Base-by-base conservation (phyloP, 2,888 invertebrate genomes). In the Anoplius nigerrimus region DNA sequence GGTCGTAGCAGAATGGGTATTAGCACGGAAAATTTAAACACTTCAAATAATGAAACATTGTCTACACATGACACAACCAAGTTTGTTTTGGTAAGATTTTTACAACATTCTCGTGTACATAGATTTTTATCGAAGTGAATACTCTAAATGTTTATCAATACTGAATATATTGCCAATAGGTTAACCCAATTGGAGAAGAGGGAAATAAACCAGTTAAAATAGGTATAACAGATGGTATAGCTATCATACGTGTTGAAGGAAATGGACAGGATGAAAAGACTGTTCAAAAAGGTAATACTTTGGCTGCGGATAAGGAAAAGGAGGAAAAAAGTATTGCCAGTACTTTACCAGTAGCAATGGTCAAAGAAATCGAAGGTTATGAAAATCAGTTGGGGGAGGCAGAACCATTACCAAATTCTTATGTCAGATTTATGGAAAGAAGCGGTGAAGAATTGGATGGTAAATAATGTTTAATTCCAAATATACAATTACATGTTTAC, bases 371-470 rank as follows among this genome's bases (percentile, higher is more conserved):
- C 27, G 85, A 85, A 2, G 87, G 86, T 2, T 88, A 88, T 55
- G 87, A 88, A 65, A 71, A 73, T 24, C 88, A 88, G 61, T 82
- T 89, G 21, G 88, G 88, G 2, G 95, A 96, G 89, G 96, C 96
- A 0, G 95, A 97, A 55, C 90, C 94, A 0, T 91, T 96, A 55
- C 95, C 97, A 0, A 94, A 95, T 88, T 95, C 97, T 0, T 97
- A 97, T 85, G 98, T 97, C 63, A 92, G 97, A 69, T 98, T 97
- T 86, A 97, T 98, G 85, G 98, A 98, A 87, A 96, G 97, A 84
- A 96, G 97, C 8, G 93, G 94, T 0, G 98, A 98, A 88, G 98
- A 98, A 87, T 90, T 98, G 24, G 98, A 98, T 86, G 97, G 97
- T 66, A 96, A 94, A 18, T 24, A 42, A 34, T 54, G 46, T 20